Evolutionary conservation across 2,797 vertebrate genomes (phyloP).

Genomic region (Darevskia nairensis): DNA sequence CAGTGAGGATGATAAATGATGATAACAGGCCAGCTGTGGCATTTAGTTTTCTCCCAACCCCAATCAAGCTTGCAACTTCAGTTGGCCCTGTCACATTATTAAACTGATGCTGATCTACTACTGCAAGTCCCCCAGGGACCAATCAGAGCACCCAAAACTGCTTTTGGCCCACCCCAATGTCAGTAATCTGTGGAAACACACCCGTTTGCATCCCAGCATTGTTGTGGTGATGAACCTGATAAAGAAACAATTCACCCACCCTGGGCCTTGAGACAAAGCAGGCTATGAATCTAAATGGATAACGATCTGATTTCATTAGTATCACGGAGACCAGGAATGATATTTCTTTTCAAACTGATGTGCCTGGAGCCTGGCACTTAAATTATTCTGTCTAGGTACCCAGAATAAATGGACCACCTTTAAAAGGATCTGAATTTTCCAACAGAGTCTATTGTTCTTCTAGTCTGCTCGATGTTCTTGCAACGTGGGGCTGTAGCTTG

Average conservation of each 20-base stretch:
- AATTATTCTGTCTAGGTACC: not conserved
- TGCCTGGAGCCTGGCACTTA: not conserved
- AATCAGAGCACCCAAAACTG: not conserved
- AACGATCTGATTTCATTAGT: not conserved
- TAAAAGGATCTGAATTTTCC: not conserved
- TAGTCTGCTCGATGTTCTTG: not conserved
- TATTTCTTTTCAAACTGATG: not conserved
- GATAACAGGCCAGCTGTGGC: not conserved
- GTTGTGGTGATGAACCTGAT: not conserved
- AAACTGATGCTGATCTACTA: not conserved
- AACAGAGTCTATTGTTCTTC: too few species aligned
- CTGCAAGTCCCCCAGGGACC: not conserved
- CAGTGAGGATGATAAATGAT: not conserved
- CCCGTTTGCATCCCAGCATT: not conserved
- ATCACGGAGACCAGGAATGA: not conserved
- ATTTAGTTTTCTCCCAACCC: too few species aligned
- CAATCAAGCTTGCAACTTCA: too few species aligned
- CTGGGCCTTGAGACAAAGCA: not conserved
- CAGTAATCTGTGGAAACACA: not conserved
- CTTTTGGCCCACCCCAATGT: not conserved
- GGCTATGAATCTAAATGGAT: not conserved
- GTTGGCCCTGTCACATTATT: not conserved
- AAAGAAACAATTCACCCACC: not conserved
- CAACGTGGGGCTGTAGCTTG: not conserved
- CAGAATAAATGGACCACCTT: not conserved